Base-by-base conservation (phyloP, 2,113 vertebrate genomes). In the Chamaetylas fuelleborni region DNA sequence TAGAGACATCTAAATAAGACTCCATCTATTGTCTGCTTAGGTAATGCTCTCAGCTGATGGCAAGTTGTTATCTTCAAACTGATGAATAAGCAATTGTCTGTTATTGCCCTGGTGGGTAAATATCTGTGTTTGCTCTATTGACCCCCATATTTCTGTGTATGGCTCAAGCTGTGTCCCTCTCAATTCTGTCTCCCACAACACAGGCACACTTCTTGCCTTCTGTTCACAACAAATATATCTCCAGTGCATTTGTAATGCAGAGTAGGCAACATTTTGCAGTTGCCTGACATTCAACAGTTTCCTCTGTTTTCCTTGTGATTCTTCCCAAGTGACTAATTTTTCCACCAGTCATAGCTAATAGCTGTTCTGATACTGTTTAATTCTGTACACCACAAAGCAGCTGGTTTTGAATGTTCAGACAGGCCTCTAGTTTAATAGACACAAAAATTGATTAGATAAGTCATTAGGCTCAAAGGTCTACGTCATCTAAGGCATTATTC, bases 361-460 rank as follows among this genome's bases (percentile, higher is more conserved):
- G 25, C 73, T 42, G 19, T 81, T 90, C 70, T 87, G 61, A 60
- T 79, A 23, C 28, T 7, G 3, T 51, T 73, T 81, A 47, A 57
- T 53, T 78, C 72, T 70, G 33, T 54, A 18, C 15, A 47, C 19
- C 51, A 45, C 54, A 62, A 74, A 40, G 14, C 50, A 83, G 33
- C 51, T 78, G 34, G 9, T 90, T 88, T 77, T 70, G 36, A 88
- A 58, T 54, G 58, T 47, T 82, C 58, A 70, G 48, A 42, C 14
- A 22, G 50, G n/a, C 19, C 57, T 76, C 36, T 88, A 82, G 70
- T 79, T 90, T 74, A 85, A 88, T 5, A 76, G 79, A 66, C 67
- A 90, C 24, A 86, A 51, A 83, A 93, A 92, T 28, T 81, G 79
- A 93, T 92, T 93, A 72, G 36, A 31, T 57, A 88, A 86, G 20